Evolutionary conservation across 2,113 vertebrate species (phyloP), one percentile per base, ranked within the genome.

Genomic region (Ageneiosus marmoratus): DNA sequence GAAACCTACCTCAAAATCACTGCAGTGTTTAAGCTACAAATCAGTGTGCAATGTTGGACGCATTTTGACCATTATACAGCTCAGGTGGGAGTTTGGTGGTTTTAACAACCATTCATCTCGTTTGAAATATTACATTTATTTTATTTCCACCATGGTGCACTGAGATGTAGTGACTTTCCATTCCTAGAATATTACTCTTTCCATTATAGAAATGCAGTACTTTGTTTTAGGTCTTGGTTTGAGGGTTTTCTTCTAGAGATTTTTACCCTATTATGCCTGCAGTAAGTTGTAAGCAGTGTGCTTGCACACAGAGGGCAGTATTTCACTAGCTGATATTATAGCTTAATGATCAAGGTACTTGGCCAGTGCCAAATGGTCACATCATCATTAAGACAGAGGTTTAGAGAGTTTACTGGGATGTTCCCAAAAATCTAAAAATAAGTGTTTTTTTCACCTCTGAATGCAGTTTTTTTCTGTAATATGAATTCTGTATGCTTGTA

Each of bases 281-380:
- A 77, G 34, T 46, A 60, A 77, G 20, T 65, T 53, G 34, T 69
- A 69, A 69, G 65, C 63, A n/a, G 27, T n/a, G 44, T 3, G 53
- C 32, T 56, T 63, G 12, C 73, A 79, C 51, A 56, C 75, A 62
- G 60, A 81, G 80, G 80, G 75, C 86, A 87, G 83, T 87, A 82
- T 82, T 87, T 82, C 80, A 82, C 67, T 56, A 50, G 48, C 83
- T 62, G 8, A 84, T 22, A 60, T 63, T 62, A 82, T 63, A 63
- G 51, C n/a, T 34, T 77, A 63, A 74, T 46, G 51, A 29, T 18
- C 24, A 11, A 44, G 46, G 18, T 41, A 77, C n/a, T 16, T 72
- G 72, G 48, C 27, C 69, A 69, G 74, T 37, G 27, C 70, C 79
- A 56, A 41, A 67, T 58, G 62, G 50, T 48, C n/a, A 81, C 79